These are phyloP conservation scores for Neolamprologus longior DNA, from an alignment of 2,113 vertebrate genomes.

Conservation along the genomic window DNA sequence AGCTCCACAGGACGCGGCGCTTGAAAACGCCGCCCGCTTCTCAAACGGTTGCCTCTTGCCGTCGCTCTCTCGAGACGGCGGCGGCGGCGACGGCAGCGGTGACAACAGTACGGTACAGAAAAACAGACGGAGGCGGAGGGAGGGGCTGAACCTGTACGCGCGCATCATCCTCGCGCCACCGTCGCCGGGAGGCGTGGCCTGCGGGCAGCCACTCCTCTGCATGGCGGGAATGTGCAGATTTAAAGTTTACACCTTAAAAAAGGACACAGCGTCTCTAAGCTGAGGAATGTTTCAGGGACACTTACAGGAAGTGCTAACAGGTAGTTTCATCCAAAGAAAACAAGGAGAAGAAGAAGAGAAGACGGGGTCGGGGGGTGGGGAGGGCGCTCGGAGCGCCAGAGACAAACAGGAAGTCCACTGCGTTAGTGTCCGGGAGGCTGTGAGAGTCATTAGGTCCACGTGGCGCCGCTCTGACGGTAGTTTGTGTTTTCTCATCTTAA, in stretches of 20 bases:
- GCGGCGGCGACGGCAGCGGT: accelerated
- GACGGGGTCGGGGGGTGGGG: background rate
- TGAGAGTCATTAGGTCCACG: slow-evolving; percentile 51
- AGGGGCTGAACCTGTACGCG: background rate
- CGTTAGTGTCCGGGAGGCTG: slow-evolving; percentile 30
- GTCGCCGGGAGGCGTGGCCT: background rate
- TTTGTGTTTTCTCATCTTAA: slow-evolving; percentile 56
- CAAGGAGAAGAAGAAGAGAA: slow-evolving; percentile 21
- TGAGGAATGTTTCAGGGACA: slow-evolving; percentile 65
- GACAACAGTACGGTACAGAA: slow-evolving; percentile 44
- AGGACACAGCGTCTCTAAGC: slow-evolving; percentile 35
- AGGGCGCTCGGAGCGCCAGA: slow-evolving; percentile 44
- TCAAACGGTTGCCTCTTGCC: slow-evolving; percentile 40
- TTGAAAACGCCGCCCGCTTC: background rate
- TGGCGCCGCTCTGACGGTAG: slow-evolving; percentile 37
- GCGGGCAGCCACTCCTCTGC: background rate
- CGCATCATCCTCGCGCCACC: slow-evolving; percentile 31
- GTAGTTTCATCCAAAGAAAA: slow-evolving; percentile 51
- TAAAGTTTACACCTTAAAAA: background rate
- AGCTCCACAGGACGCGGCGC: background rate
- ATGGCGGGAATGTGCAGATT: background rate
- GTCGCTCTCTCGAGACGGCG: slow-evolving; percentile 5
- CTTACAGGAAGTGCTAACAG: slow-evolving; percentile 55
- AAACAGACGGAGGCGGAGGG: slow-evolving; percentile 1
- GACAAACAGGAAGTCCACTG: slow-evolving; percentile 43